Conservation (phyloP, 2,888 invertebrate species). For the Clanis bilineata region DNA sequence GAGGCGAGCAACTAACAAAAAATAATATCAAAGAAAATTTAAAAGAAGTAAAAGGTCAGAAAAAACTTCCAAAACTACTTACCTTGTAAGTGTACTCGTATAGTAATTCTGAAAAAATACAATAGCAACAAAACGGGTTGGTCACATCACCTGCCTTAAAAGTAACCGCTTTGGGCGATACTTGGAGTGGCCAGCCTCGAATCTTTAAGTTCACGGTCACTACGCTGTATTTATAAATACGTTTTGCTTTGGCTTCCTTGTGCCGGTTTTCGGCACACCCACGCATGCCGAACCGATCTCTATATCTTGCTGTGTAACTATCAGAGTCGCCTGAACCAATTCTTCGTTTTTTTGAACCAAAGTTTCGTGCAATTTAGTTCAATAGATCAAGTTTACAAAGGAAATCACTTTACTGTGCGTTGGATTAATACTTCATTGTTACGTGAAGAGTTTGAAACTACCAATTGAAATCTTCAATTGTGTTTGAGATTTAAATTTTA, state of each 20-base stretch:
- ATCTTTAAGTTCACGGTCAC: constrained; percentile 70
- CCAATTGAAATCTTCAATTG: not conserved
- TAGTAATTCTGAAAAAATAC: not conserved
- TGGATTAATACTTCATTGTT: constrained; percentile 5
- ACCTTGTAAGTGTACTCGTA: not conserved
- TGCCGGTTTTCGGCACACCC: constrained; percentile 34
- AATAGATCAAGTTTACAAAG: constrained; percentile 17
- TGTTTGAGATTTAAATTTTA: not conserved
- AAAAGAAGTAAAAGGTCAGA: not conserved
- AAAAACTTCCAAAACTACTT: not conserved
- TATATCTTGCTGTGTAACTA: not conserved
- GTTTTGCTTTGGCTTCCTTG: constrained; percentile 63
- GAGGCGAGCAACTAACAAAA: too few relatives aligned
- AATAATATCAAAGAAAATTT: not conserved
- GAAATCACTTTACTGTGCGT: not conserved
- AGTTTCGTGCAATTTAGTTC: constrained; percentile 18
- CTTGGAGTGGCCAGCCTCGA: constrained; percentile 55
- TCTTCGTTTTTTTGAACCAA: constrained; percentile 12
- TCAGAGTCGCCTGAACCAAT: not conserved
- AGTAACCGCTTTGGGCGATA: constrained; percentile 39
- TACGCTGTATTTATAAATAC: constrained; percentile 60
- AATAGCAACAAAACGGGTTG: constrained; percentile 3
- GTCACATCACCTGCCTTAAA: constrained; percentile 39
- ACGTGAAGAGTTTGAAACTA: not conserved
- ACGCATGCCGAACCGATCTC: not conserved